Base-by-base conservation (phyloP, 2,888 invertebrate genomes). In the Lepidocyrtinus sp. region DNA sequence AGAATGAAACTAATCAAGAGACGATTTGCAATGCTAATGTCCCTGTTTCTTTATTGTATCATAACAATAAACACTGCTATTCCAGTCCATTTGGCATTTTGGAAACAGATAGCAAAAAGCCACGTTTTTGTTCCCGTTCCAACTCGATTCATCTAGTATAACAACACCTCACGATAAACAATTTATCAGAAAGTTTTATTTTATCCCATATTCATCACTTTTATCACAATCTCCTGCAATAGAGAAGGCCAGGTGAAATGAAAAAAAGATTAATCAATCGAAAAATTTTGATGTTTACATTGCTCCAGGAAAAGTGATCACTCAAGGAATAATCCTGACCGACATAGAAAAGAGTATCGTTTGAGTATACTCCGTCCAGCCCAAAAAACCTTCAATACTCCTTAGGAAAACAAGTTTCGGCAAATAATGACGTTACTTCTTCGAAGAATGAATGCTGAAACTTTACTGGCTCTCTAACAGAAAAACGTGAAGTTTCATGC, bases 381-480 rank as follows among this genome's bases (percentile, higher is more conserved):
- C n/a, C n/a, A 36, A 36, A 36, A 36, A 36, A 7, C 55, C 3
- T 55, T 55, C 7, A 7, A 55, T n/a, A n/a, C 55, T 55, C 55
- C 17, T 55, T 55, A 2, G 15, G 55, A 55, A 36, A 36, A 36
- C 36, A 36, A 36, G 12, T 12, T n/a, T 55, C 55, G 9, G 17
- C 55, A 12, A n/a, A 55, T 55, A 55, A n/a, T 55, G 17, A 55
- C 17, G n/a, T 17, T 50, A 50, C 73, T 25, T 62, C 65, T 74
- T 74, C 67, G 65, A 80, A 75, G 80, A 80, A 74, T 80, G 80
- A 80, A 67, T 80, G 80, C 64, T 62, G 63, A 80, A 80, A 70
- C 64, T 61, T 46, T 55, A 80, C 80, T 80, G 79, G 74, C 22
- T 15, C 36, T 12, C 36, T 9, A 55, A 55, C 55, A n/a, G 55